These are phyloP conservation scores for Drosophila yooni DNA, from an alignment of 2,888 invertebrate species.

Conservation along the genomic window DNA sequence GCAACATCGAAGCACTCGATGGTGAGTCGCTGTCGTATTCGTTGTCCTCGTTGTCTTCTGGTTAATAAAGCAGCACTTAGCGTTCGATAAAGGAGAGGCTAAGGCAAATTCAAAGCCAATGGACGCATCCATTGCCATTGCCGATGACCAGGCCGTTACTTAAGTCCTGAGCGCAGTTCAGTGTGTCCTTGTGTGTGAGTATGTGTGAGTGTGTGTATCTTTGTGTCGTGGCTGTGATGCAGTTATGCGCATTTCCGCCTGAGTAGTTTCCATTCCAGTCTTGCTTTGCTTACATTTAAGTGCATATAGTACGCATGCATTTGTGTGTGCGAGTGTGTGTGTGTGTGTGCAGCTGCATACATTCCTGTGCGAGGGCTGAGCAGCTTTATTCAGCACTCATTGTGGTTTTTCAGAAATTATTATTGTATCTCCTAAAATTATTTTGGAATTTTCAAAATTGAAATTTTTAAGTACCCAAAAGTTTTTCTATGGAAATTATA, in stretches of 20 bases:
- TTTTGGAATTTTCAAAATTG: not conserved
- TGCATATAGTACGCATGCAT: conserved; percentile 32
- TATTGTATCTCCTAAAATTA: not conserved
- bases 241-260: conserved; percentile 77
- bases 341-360: not conserved
- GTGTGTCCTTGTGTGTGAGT: conserved; percentile 22
- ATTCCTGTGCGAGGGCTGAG: conserved; percentile 17
- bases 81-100: conserved; percentile 48
- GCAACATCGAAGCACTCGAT: conserved; percentile 41
- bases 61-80: conserved; percentile 77
- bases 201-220: conserved; percentile 22
- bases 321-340: not conserved
- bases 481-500: not conserved
- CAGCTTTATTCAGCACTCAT: not conserved
- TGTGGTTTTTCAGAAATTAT: not conserved
- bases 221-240: conserved; percentile 58
- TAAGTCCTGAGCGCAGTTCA: conserved; percentile 39
- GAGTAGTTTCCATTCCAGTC: conserved; percentile 65
- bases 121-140: conserved; percentile 37
- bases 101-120: conserved; percentile 34
- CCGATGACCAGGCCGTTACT: conserved; percentile 49
- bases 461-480: not conserved
- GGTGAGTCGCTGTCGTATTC: conserved; percentile 19
- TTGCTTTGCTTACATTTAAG: conserved; percentile 72
- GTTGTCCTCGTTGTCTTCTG: conserved; percentile 43